Percentiles rank a stretch among this genome's conserved stretches.
phyloP scores from a whole-genome alignment of 1,140 invertebrate species.

The Drosophila tropicalis region DNA sequence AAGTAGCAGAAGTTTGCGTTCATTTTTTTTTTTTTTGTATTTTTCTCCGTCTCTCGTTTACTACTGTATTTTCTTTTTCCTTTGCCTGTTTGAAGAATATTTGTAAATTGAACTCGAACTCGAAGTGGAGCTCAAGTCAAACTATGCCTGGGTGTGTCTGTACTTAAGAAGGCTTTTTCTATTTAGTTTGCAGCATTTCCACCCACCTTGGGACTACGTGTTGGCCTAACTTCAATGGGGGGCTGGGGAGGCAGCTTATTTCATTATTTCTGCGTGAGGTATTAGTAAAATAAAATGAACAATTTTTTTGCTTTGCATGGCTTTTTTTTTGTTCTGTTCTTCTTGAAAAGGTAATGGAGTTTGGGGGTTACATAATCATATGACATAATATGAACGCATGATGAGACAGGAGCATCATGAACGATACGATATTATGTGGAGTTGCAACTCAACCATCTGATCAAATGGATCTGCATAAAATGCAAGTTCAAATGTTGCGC shows the following conservation, averaged over 20 bases:
- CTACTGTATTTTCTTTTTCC: constrained; percentile 30
- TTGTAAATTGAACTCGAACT: constrained; percentile 68
- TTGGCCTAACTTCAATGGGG: constrained; percentile 56
- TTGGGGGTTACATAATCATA: constrained; percentile 45
- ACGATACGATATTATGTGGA: constrained; percentile 83
- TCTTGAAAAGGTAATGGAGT: constrained; percentile 13
- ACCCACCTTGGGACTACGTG: constrained; percentile 48
- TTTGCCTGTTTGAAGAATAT: constrained; percentile 46
- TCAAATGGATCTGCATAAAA: constrained; percentile 78
- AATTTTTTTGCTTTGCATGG: not conserved
- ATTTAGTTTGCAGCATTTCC: constrained; percentile 8
- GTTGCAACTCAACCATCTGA: constrained; percentile 83
- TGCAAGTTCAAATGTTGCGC: constrained; percentile 79
- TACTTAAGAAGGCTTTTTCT: constrained; percentile 30
- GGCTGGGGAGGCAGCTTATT: constrained; percentile 54
- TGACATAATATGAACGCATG: constrained; percentile 81
- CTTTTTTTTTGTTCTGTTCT: not conserved
- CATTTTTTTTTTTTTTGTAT: constrained; percentile 11
- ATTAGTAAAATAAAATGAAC: constrained; percentile 12
- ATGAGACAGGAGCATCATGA: constrained; percentile 67
- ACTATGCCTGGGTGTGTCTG: constrained; percentile 26
- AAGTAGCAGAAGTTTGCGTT: constrained; percentile 56
- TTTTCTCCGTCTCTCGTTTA: not conserved
- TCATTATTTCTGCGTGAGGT: constrained; percentile 67
- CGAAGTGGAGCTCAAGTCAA: constrained; percentile 36